These are phyloP conservation scores for Menura novaehollandiae DNA, from an alignment of 2,113 vertebrate species.

Conservation along the genomic window DNA sequence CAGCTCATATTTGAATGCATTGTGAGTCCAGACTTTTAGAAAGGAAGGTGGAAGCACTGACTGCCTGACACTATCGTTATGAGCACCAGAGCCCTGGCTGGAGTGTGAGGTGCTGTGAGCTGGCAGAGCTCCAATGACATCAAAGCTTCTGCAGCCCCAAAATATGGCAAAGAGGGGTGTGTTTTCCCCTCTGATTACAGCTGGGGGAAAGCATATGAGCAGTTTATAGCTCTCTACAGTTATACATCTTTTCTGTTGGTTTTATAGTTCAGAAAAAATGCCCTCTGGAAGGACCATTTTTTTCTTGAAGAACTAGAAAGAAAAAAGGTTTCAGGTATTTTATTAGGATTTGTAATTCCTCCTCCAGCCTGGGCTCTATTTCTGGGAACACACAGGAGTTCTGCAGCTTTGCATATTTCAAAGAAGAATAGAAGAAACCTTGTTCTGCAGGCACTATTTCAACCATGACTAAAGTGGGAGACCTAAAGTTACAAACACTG, in stretches of 20 bases:
- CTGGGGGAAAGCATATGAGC: background rate
- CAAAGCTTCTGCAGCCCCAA: background rate
- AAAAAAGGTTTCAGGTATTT: background rate
- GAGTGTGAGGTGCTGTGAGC: background rate
- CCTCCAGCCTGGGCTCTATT: background rate
- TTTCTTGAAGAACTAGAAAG: background rate
- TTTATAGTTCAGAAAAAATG: background rate
- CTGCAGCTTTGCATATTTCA: background rate
- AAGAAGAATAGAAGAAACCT: background rate
- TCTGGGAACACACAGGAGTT: background rate
- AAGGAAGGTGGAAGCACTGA: background rate
- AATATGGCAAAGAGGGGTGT: background rate
- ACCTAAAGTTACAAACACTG: background rate
- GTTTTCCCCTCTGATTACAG: background rate
- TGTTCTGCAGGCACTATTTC: background rate
- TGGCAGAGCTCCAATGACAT: background rate
- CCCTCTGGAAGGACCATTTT: background rate
- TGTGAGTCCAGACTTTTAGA: background rate
- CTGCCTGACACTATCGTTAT: background rate
- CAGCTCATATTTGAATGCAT: background rate
- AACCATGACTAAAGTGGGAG: background rate
- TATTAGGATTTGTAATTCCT: background rate
- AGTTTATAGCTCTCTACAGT: background rate
- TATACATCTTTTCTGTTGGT: background rate
- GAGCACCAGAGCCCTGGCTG: background rate